Evolutionary conservation across 1,140 invertebrate species (phyloP), one percentile per base, ranked within the genome.

Genomic region (Triops longicaudatus): DNA sequence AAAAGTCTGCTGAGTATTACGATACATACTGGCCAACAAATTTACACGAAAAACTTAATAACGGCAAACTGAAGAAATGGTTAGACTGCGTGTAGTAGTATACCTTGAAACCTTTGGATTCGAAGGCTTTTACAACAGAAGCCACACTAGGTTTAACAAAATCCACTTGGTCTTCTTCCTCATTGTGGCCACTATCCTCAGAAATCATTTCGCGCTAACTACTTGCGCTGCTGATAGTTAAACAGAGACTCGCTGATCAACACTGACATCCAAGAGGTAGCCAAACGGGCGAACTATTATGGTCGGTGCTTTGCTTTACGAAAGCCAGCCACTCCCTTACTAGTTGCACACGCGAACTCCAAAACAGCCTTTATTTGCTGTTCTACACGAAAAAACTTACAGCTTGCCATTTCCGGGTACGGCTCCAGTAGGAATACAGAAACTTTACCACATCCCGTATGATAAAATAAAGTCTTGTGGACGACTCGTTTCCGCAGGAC

Each of bases 321-420:
- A n/a, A n/a, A 63, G 50, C 14, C 50, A 63, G 50, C 50, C 50
- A 63, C 50, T 63, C 50, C 50, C 50, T 63, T 63, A 37, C 31
- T 37, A 37, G 31, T 37, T 37, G 31, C 31, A 37, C 31, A 37
- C 2, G 31, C 31, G 7, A 37, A 37, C 31, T 37, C 2, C 31
- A 37, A 37, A 37, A 37, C 2, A 37, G 7, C 31, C 31, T 37
- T 4, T 37, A 37, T 37, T 37, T 37, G 31, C 31, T 37, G 31
- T 37, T 7, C 31, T 37, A 37, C 31, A 37, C 7, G 2, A 37
- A 37, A 63, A 63, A 6, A 17, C 50, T 22, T 17, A 63, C 50
- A 63, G 14, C 50, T 63, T 63, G 22, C 6, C 14, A n/a, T 63
- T 63, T 22, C 50, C 50, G 50, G 50, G 50, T 63, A 63, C 3